Base-by-base conservation (phyloP, 2,113 vertebrate genomes). In the Uria lomvia region DNA sequence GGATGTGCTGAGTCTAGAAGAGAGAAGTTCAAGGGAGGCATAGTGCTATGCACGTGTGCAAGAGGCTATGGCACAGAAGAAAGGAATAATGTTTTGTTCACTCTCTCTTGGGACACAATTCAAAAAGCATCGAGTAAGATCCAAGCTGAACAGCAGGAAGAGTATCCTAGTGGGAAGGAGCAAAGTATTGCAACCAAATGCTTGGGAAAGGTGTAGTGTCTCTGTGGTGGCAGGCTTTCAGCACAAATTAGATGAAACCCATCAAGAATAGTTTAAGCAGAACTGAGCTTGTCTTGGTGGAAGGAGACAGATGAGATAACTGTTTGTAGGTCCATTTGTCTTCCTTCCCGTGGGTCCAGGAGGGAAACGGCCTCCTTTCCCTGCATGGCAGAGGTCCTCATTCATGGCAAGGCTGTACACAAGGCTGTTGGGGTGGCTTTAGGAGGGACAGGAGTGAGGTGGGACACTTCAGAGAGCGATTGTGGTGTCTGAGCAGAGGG, bases 131-230 rank as follows among this genome's bases (percentile, higher is more conserved):
- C 4, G 4, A 85, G 85, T 42, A 63, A n/a, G 83, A 95, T 94
- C 82, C 95, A 88, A 93, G 92, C 56, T 79, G 88, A 96, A 92
- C 85, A 97, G 95, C 95, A 94, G 92, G 92, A 96, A 90, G 78
- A 93, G 90, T 75, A 82, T 95, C 94, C 78, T 79, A 42, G 95
- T 76, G 95, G 94, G 96, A 97, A 94, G 79, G 90, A 95, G 96
- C 34, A 88, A 95, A 95, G 92, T 27, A 34, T 65, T 59, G 58
- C 78, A 93, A 91, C 49, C 92, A 86, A 63, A 83, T 40, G 88
- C 91, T 76, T 60, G 67, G 85, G 75, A 92, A 95, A 97, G 92
- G 92, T 95, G 92, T 67, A 77, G 90, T 81, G 92, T 75, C 70
- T 94, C 90, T 68, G 74, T n/a, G 74, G 88, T 92, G 94, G 85